Evolutionary conservation across 2,113 vertebrate genomes (phyloP), one percentile per base, ranked within the genome.

Genomic region (Bufo gargarizans): DNA sequence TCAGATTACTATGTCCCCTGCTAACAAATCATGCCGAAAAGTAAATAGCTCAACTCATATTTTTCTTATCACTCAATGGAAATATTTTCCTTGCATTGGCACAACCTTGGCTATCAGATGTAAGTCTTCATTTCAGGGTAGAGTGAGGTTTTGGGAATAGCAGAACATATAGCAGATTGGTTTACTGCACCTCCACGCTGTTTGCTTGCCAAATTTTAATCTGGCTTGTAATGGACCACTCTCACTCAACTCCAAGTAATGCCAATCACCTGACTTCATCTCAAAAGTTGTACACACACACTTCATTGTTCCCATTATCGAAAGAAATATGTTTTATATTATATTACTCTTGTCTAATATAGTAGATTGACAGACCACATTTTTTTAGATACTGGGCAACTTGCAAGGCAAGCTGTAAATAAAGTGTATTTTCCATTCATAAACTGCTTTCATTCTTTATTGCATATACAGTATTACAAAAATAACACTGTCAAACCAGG

Each of bases 261-360:
- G 55, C 59, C 85, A 79, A 86, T 86, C 85, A 69, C 61, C 71
- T 85, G 67, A 55, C 55, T 76, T 71, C 84, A 74, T 85, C 71
- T 53, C 65, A 61, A 50, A 58, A n/a, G 74, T 43, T 67, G 59
- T 47, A 67, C 49, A 86, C 85, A 86, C 59, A 14, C 58, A 53
- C n/a, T 65, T 61, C 59, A 77, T 86, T 86, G 85, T 86, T 86
- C 59, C 47, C 33, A 67, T 67, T 67, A 49, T 88, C 53, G 45
- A 49, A 58, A 83, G 71, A 33, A 88, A 88, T 88, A 77, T 83
- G 87, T 76, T 83, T 88, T 83, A 77, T 47, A 88, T 88, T 84
- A 79, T 77, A 53, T 81, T 53, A 55, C 69, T 77, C n/a, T 82
- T 79, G 47, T 86, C 47, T 77, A 69, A 79, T 69, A 79, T 79